A percentile compares a stretch with the other conserved stretches of the same genome.
These are phyloP conservation scores for Cheilosia urbana DNA, from an alignment of 2,888 invertebrate species.

Conservation along the genomic window DNA sequence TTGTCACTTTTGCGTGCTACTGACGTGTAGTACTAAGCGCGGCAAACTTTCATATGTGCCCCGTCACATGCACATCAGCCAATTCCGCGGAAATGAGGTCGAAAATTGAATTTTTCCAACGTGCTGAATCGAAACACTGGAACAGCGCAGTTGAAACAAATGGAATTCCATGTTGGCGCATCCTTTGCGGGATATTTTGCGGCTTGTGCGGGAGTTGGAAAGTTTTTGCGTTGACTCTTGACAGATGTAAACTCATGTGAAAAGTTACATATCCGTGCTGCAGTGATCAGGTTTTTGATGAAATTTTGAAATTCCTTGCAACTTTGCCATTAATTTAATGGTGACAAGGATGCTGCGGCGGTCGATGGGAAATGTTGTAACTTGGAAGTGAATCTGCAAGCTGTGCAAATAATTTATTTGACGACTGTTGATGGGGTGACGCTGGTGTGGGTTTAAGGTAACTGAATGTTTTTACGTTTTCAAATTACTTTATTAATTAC, in stretches of 20 bases:
- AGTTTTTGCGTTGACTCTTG: slow-evolving; percentile 31
- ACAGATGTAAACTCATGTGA: slow-evolving; percentile 38
- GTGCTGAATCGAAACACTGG: slow-evolving; percentile 5
- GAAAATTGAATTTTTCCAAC: slow-evolving; percentile 70
- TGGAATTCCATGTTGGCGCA: slow-evolving; percentile 17
- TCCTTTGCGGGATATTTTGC: neutral
- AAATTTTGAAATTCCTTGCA: slow-evolving; percentile 23
- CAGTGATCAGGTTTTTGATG: slow-evolving; percentile 13
- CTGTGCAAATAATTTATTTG: too few relatives aligned
- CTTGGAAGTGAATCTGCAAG: neutral
- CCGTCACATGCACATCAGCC: slow-evolving; percentile 26
- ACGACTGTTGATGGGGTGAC: too few relatives aligned
- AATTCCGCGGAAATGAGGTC: slow-evolving; percentile 72
- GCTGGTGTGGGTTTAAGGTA: too few relatives aligned
- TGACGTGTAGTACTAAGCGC: slow-evolving; percentile 50
- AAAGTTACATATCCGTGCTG: neutral
- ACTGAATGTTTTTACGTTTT: too few relatives aligned
- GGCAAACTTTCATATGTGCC: slow-evolving; percentile 25
- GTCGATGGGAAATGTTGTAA: neutral
- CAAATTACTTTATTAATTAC: too few relatives aligned
- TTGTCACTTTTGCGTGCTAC: slow-evolving; percentile 44
- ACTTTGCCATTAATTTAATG: slow-evolving; percentile 37
- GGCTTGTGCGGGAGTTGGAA: neutral
- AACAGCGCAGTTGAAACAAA: slow-evolving; percentile 29
- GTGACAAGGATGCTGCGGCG: neutral